phyloP scores from a whole-genome alignment of 2,888 invertebrate genomes.

The Pseudanteris insignis region DNA sequence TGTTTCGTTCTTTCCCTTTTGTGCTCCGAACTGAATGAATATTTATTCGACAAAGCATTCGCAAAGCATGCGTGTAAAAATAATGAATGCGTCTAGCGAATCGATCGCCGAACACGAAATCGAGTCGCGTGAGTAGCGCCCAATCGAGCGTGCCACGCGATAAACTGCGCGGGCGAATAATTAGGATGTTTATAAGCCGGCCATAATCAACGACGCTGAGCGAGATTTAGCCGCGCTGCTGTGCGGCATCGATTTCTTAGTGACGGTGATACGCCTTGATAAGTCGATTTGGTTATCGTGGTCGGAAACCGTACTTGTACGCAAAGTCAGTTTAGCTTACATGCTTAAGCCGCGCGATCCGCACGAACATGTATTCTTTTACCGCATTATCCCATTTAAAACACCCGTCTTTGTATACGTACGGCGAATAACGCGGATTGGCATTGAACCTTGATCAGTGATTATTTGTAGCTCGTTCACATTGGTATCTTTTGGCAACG shows the following conservation, averaged over 20 bases:
- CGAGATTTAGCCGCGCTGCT: too few species aligned
- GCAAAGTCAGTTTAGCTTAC: constrained; percentile 40
- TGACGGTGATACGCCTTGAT: constrained; percentile 21
- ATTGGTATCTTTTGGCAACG: too few species aligned
- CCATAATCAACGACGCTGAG: too few species aligned
- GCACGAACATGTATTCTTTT: constrained; percentile 37
- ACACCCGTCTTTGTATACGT: too few species aligned
- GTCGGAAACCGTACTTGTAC: constrained; percentile 33
- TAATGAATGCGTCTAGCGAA: constrained; percentile 12
- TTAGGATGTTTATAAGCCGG: background rate
- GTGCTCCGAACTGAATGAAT: too few species aligned
- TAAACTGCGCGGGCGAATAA: background rate
- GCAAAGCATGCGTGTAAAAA: constrained; percentile 8
- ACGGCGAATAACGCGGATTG: too few species aligned
- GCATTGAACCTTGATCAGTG: too few species aligned
- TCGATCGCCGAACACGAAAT: constrained; percentile 1
- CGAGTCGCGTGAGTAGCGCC: too few species aligned
- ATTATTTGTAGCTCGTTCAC: too few species aligned
- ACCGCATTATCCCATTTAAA: constrained; percentile 23
- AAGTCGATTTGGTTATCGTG: constrained; percentile 36
- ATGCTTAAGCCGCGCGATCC: constrained; percentile 33
- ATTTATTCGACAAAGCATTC: constrained; percentile 6
- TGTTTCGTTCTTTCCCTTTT: background rate
- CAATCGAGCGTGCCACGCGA: background rate
- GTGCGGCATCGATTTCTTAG: constrained; percentile 14